Evolutionary conservation across 2,113 vertebrate species (phyloP).

Genomic region (Dipodomys spectabilis): DNA sequence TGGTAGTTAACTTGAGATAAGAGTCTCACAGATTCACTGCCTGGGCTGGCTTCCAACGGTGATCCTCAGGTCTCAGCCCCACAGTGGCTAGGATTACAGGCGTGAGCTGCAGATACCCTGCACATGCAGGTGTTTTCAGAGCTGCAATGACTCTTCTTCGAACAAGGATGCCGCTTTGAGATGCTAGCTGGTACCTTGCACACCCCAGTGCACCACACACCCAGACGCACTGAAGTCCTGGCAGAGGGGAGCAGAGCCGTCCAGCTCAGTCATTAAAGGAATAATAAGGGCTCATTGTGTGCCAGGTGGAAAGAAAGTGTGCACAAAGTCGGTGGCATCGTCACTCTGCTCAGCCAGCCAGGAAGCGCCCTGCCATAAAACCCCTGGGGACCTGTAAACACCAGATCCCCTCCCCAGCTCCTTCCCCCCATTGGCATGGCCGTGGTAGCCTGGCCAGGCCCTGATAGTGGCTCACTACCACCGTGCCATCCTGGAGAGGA

Average conservation of each 20-base stretch:
- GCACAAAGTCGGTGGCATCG: not conserved
- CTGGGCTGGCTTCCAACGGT: too few species aligned
- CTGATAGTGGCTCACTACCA: too few species aligned
- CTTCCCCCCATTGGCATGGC: too few species aligned
- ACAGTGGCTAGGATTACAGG: too few species aligned
- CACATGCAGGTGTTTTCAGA: not conserved
- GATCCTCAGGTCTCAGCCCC: too few species aligned
- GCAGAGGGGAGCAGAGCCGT: not conserved
- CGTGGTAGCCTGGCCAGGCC: not conserved
- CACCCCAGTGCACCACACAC: conserved; percentile 50
- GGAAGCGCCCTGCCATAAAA: conserved; percentile 69
- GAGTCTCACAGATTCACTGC: too few species aligned
- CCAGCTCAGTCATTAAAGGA: conserved; percentile 45
- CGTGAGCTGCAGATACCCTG: too few species aligned
- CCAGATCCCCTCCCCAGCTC: not conserved
- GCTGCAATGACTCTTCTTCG: conserved; percentile 14
- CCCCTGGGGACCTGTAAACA: conserved; percentile 37
- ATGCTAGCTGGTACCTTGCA: not conserved
- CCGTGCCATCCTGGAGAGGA: not conserved
- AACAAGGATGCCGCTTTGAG: conserved; percentile 55
- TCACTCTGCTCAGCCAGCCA: not conserved
- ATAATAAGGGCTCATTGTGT: conserved; percentile 3
- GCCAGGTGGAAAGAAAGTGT: not conserved
- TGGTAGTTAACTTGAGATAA: too few species aligned
- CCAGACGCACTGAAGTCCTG: not conserved